Conservation (phyloP, 2,113 vertebrate genomes). For the Lophius piscatorius region DNA sequence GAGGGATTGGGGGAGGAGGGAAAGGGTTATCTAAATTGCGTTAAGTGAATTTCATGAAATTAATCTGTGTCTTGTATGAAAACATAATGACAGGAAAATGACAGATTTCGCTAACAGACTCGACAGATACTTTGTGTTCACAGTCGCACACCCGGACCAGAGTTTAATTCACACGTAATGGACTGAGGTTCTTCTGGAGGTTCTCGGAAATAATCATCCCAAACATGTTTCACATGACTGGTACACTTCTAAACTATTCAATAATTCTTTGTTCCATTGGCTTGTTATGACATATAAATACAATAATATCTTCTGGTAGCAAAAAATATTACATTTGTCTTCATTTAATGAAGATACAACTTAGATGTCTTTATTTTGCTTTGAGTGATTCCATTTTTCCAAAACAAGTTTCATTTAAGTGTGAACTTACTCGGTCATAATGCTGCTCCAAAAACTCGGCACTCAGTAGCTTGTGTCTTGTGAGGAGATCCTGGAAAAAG, state of each 20-base stretch:
- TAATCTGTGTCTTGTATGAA: constrained; percentile 26
- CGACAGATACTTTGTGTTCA: constrained; percentile 44
- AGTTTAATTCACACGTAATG: not conserved
- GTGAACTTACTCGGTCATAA: constrained; percentile 90
- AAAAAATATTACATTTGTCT: no score
- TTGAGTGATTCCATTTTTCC: not conserved
- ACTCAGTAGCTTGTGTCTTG: constrained; percentile 94
- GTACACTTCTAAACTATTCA: not conserved
- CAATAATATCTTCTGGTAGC: no score
- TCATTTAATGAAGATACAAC: no score
- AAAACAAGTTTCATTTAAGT: not conserved
- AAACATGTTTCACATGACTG: not conserved
- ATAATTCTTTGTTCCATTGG: not conserved
- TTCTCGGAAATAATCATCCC: not conserved
- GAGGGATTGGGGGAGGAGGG: not conserved
- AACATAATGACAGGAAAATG: constrained; percentile 41
- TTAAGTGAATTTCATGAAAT: constrained; percentile 12
- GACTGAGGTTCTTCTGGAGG: no score
- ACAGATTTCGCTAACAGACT: constrained; percentile 1
- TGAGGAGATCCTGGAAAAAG: constrained; percentile 90
- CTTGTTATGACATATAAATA: not conserved
- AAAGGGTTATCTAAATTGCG: constrained; percentile 4
- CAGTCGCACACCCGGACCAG: constrained; percentile 6
- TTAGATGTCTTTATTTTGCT: no score
- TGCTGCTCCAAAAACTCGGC: constrained; percentile 96